These are phyloP conservation scores for Drosophila bocqueti DNA, from an alignment of 1,140 invertebrate genomes.

Conservation along the genomic window DNA sequence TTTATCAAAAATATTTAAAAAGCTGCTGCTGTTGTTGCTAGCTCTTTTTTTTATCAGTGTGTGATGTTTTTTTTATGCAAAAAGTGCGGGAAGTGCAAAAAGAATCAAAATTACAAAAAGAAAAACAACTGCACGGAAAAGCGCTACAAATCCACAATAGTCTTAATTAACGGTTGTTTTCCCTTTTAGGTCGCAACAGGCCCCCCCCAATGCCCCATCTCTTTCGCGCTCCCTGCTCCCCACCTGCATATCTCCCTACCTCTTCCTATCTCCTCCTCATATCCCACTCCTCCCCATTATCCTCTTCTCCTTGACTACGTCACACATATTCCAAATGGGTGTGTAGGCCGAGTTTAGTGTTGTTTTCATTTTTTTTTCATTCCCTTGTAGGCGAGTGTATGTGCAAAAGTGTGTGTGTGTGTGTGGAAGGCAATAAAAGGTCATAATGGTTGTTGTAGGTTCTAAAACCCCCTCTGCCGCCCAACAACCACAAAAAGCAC, in stretches of 20 bases:
- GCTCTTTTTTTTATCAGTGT: constrained; percentile 36
- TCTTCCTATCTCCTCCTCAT: background rate
- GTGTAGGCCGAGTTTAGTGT: constrained; percentile 32
- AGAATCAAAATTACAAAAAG: constrained; percentile 1
- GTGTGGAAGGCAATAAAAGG: constrained; percentile 41
- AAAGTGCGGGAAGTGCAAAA: constrained; percentile 27
- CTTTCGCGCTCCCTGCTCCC: background rate
- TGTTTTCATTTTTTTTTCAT: constrained; percentile 28
- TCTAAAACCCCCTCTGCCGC: background rate
- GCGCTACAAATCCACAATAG: constrained; percentile 37
- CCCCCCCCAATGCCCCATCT: constrained; percentile 15
- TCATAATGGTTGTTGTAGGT: constrained; percentile 48
- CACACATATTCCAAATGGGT: constrained; percentile 38
- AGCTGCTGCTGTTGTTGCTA: constrained; percentile 30
- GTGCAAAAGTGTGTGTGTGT: constrained; percentile 10
- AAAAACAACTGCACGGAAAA: background rate
- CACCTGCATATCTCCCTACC: background rate
- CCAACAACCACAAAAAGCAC: constrained; percentile 5
- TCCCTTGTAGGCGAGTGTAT: constrained; percentile 1
- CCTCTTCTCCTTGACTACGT: constrained; percentile 16
- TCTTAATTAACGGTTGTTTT: constrained; percentile 47
- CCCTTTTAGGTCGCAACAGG: constrained; percentile 37
- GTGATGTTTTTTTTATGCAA: constrained; percentile 17
- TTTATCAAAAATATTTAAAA: constrained; percentile 20
- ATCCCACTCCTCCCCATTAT: background rate